Conservation (phyloP, 2,113 vertebrate genomes). For the Arothron firmamentum region DNA sequence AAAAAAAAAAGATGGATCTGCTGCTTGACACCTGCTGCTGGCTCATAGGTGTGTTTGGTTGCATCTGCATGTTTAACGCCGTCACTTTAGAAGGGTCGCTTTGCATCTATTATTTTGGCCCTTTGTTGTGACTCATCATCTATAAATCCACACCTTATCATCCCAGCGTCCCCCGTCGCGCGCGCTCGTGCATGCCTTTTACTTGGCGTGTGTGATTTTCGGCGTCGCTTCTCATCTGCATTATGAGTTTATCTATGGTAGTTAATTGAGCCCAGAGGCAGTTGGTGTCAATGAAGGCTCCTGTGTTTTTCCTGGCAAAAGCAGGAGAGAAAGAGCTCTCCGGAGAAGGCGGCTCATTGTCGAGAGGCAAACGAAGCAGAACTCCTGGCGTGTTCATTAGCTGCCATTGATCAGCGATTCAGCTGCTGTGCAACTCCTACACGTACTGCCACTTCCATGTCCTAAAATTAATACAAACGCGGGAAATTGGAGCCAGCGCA, state of each 20-base stretch:
- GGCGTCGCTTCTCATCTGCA: constrained; percentile 55
- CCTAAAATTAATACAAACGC: constrained; percentile 47
- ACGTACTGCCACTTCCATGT: constrained; percentile 41
- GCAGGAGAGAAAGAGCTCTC: constrained; percentile 45
- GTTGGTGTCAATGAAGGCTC: constrained; percentile 62
- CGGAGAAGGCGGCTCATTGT: constrained; percentile 55
- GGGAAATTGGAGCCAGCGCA: constrained; percentile 36
- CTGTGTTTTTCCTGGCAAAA: constrained; percentile 58
- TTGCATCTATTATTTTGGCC: not conserved
- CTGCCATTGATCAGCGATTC: constrained; percentile 69
- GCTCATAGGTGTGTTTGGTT: constrained; percentile 2
- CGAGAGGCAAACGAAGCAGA: constrained; percentile 66
- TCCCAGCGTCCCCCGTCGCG: constrained; percentile 14
- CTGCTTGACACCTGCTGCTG: not conserved
- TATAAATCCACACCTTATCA: constrained; percentile 19
- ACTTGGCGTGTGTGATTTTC: constrained; percentile 19
- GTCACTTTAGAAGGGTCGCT: not conserved
- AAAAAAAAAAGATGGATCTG: constrained; percentile 2
- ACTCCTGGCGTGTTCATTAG: constrained; percentile 72
- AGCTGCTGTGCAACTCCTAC: constrained; percentile 41
- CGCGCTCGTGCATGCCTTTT: constrained; percentile 6
- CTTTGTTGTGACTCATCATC: constrained; percentile 10
- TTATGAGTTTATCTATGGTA: constrained; percentile 65
- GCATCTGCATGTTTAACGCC: not conserved
- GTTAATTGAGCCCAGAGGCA: constrained; percentile 72